Conservation (phyloP, 2,888 invertebrate genomes). For the Drosophila mimica region DNA sequence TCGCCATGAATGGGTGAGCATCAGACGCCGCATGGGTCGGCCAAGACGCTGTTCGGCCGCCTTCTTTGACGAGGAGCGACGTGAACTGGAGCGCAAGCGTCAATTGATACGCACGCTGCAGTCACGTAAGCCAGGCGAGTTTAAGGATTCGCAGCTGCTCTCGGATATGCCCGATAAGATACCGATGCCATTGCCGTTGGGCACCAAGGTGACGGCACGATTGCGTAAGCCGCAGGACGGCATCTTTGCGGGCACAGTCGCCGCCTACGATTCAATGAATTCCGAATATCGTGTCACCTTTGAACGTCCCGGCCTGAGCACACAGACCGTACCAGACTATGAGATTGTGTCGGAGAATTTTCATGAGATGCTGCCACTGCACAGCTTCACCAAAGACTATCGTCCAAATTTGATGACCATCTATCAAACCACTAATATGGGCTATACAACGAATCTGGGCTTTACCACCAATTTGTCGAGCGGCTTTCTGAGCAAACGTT, state of each 20-base stretch:
- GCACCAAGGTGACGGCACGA: conserved; percentile 94
- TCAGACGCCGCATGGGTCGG: conserved; percentile 98
- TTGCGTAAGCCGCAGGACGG: conserved; percentile 97
- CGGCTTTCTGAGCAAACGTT: conserved; percentile 52
- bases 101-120: conserved; percentile 96
- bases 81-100: conserved; percentile 94
- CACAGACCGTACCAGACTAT: conserved; percentile 97
- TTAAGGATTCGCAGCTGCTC: conserved; percentile 88
- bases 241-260: conserved; percentile 96
- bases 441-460: conserved; percentile 69
- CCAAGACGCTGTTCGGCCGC: conserved; percentile 97
- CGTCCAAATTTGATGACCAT: conserved; percentile 87
- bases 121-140: conserved; percentile 93
- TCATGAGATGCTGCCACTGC: conserved; percentile 94
- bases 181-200: conserved; percentile 96
- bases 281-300: conserved; percentile 98
- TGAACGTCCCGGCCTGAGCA: conserved; percentile 95
- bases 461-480: conserved; percentile 87
- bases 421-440: conserved; percentile 63
- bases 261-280: conserved; percentile 97
- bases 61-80: conserved; percentile 97
- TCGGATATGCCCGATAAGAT: conserved; percentile 97
- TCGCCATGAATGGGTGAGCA: conserved; percentile 97
- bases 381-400: conserved; percentile 92
- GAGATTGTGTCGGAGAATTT: conserved; percentile 97